phyloP scores from a whole-genome alignment of 2,888 invertebrate species.

The Polyploca ridens region DNA sequence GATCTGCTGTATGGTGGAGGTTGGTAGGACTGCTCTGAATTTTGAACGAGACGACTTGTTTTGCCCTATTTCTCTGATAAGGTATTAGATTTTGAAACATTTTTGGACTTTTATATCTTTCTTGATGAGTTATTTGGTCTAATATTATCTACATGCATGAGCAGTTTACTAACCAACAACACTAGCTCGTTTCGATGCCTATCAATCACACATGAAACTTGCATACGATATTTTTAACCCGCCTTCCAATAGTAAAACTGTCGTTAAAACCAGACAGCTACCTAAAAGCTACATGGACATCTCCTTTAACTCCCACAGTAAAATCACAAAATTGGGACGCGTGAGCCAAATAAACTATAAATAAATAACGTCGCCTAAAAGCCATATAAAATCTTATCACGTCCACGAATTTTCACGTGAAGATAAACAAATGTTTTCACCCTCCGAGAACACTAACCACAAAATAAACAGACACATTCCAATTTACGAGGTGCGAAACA shows the following conservation, averaged over 20 bases:
- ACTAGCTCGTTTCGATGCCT: too few relatives aligned
- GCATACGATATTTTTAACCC: not conserved
- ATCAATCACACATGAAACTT: not conserved
- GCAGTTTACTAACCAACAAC: too few relatives aligned
- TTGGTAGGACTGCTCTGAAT: too few relatives aligned
- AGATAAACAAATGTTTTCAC: conserved; percentile 48
- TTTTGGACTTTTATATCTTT: too few relatives aligned
- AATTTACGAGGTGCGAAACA: conserved; percentile 70
- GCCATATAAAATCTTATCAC: conserved; percentile 18
- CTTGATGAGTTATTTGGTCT: too few relatives aligned
- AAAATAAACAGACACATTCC: conserved; percentile 56
- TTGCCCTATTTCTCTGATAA: too few relatives aligned
- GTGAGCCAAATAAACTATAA: conserved; percentile 3
- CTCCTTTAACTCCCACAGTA: not conserved
- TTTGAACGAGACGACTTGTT: too few relatives aligned
- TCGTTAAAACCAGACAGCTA: not conserved
- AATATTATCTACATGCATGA: too few relatives aligned
- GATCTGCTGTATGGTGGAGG: too few relatives aligned
- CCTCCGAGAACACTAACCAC: conserved; percentile 52
- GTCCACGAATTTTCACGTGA: conserved; percentile 39
- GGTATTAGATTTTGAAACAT: too few relatives aligned
- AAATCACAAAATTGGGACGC: not conserved
- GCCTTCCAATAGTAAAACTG: not conserved
- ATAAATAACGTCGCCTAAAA: conserved; percentile 11
- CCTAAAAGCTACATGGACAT: not conserved